These are phyloP conservation scores for Molossus alvarezi DNA, from an alignment of 2,797 vertebrate species.

Conservation along the genomic window DNA sequence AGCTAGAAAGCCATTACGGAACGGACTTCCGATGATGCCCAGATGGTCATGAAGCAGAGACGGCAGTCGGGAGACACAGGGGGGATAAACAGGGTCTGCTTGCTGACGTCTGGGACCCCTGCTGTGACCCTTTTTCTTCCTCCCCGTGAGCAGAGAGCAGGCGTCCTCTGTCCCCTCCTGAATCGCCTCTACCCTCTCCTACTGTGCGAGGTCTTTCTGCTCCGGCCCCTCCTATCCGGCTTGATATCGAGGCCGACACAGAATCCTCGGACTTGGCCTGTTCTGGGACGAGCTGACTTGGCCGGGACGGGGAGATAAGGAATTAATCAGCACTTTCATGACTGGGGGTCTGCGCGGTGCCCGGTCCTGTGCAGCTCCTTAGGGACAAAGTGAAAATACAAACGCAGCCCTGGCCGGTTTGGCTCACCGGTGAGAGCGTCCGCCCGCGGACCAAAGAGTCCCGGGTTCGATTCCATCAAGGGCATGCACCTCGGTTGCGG, in stretches of 20 bases:
- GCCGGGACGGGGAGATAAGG: neutral
- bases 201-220: neutral
- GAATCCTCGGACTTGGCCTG: neutral
- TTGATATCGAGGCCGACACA: neutral
- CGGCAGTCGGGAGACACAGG: neutral
- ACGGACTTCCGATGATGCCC: conserved; percentile 78
- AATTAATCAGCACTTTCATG: neutral
- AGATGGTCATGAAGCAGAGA: conserved; percentile 56
- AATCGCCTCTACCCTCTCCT: neutral
- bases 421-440: no score
- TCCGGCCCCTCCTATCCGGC: neutral
- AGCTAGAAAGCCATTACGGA: conserved; percentile 79
- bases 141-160: neutral
- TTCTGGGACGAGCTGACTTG: neutral
- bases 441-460: no score
- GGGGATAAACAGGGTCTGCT: neutral
- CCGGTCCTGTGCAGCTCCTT: neutral
- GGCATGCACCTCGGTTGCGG: no score
- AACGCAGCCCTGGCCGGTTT: no score
- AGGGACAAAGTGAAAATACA: no score
- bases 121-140: neutral
- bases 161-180: neutral
- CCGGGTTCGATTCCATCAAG: no score
- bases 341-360: neutral
- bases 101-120: neutral